These are phyloP conservation scores for Labeo calbasu DNA, from an alignment of 2,797 vertebrate genomes.

Conservation along the genomic window DNA sequence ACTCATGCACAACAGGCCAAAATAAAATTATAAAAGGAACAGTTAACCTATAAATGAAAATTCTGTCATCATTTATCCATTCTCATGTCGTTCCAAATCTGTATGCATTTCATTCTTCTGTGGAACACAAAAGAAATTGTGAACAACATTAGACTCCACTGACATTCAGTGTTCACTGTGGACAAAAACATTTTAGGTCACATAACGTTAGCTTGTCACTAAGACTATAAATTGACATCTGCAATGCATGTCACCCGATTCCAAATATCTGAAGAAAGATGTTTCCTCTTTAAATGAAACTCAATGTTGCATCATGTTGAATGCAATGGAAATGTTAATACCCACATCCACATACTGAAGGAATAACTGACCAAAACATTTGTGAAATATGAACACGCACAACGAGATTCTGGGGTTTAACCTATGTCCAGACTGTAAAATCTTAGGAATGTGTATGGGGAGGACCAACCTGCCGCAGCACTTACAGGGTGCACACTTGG, in stretches of 20 bases:
- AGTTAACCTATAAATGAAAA: background rate
- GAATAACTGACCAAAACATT: background rate
- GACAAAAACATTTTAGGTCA: background rate
- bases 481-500: no score
- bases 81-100: background rate
- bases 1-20: background rate
- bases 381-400: background rate
- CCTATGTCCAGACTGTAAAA: no score
- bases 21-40: background rate
- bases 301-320: background rate
- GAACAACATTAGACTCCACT: no score
- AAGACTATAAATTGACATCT: background rate
- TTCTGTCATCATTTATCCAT: background rate
- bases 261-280: background rate
- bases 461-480: no score
- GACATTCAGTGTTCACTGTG: no score
- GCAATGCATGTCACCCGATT: background rate
- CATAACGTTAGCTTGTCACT: background rate
- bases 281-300: background rate
- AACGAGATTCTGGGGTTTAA: background rate
- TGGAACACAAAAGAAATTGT: background rate
- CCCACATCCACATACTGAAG: background rate
- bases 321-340: background rate
- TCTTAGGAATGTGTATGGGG: no score
- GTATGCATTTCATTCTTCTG: background rate